Evolutionary conservation across 2,888 invertebrate genomes (phyloP).

Genomic region (Eupithecia exiguata): DNA sequence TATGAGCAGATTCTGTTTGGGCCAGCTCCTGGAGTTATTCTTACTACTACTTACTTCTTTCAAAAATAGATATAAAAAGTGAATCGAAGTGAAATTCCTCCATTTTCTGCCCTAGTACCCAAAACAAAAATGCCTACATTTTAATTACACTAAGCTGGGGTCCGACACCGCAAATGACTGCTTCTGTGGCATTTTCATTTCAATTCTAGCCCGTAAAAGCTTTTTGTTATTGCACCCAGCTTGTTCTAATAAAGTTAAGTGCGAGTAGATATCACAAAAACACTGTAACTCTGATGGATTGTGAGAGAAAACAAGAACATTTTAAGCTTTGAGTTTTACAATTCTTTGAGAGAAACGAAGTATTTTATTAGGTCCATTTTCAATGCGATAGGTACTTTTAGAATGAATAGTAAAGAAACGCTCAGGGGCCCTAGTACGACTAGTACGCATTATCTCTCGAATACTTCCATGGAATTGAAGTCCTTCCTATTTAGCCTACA

Average conservation of each 20-base stretch:
- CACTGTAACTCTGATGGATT: slow-evolving; percentile 8
- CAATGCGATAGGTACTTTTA: neutral
- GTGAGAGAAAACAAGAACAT: slow-evolving; percentile 15
- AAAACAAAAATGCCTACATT: neutral
- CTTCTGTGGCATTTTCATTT: neutral
- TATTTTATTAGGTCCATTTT: neutral
- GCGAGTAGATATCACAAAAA: slow-evolving; percentile 13
- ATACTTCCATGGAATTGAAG: too few species aligned
- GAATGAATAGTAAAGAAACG: neutral
- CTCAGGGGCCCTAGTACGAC: too few species aligned
- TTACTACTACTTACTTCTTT: too few species aligned
- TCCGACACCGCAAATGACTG: neutral
- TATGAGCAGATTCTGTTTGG: too few species aligned
- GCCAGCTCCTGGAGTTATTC: too few species aligned
- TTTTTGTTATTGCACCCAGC: slow-evolving; percentile 13
- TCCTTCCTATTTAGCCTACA: too few species aligned
- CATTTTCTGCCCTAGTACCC: neutral
- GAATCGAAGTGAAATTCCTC: neutral
- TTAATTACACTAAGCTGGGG: neutral
- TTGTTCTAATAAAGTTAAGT: slow-evolving; percentile 28
- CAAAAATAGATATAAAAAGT: too few species aligned
- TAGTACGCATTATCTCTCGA: too few species aligned
- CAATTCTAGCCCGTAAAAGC: slow-evolving; percentile 5
- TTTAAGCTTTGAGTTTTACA: slow-evolving; percentile 21
- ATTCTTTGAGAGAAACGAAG: slow-evolving; percentile 14